phyloP scores from a whole-genome alignment of 2,888 invertebrate genomes.

The Nymphalis polychloros region DNA sequence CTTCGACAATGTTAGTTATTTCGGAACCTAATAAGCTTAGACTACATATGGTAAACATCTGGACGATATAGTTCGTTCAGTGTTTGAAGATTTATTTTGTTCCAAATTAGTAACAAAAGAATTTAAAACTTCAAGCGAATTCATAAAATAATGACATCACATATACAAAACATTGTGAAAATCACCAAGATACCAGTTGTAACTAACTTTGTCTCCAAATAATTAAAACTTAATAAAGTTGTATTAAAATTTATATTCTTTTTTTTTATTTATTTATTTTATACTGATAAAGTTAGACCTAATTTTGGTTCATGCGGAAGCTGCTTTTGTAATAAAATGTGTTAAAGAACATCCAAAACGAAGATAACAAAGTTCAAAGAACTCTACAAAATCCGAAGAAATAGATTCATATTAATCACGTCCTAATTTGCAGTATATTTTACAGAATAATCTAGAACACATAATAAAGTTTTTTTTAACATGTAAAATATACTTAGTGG shows the following conservation, averaged over 20 bases:
- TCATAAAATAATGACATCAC: no score
- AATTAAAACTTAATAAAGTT: no score
- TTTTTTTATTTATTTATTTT: no score
- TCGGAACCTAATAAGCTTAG: slow-evolving; percentile 18
- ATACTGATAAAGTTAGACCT: slow-evolving; percentile 27
- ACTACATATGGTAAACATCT: slow-evolving; percentile 37
- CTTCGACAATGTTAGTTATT: neutral
- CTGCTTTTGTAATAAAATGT: slow-evolving; percentile 40
- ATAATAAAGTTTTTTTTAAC: neutral
- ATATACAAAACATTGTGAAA: no score
- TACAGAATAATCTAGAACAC: neutral
- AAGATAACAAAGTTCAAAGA: slow-evolving; percentile 45
- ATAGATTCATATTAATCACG: slow-evolving; percentile 9
- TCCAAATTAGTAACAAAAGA: neutral
- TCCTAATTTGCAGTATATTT: neutral
- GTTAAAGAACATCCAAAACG: slow-evolving; percentile 34
- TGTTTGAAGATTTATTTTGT: neutral
- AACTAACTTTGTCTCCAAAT: no score
- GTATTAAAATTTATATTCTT: no score
- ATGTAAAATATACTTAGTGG: neutral
- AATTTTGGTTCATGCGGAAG: slow-evolving; percentile 42
- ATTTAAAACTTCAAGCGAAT: neutral
- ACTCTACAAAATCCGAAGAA: slow-evolving; percentile 30
- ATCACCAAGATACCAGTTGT: no score
- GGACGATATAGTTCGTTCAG: slow-evolving; percentile 5